Evolutionary conservation across 2,888 invertebrate genomes (phyloP).

Genomic region (Drosophila putrida): DNA sequence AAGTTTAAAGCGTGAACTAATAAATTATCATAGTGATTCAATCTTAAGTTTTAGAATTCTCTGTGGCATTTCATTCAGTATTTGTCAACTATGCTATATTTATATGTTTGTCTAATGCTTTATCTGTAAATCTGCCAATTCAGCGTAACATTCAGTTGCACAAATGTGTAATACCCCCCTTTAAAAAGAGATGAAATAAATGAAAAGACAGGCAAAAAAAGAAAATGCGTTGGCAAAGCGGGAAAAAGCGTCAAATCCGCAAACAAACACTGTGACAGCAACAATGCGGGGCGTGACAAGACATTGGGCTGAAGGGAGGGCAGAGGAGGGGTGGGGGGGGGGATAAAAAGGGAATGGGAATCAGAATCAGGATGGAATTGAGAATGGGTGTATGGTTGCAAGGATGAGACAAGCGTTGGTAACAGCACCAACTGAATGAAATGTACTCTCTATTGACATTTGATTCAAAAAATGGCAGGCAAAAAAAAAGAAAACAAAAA

Average conservation of each 20-base stretch:
- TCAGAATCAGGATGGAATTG: neutral
- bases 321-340: neutral
- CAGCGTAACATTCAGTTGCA: conserved; percentile 25
- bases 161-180: conserved; percentile 42
- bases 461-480: conserved; percentile 59
- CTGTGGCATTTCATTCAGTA: neutral
- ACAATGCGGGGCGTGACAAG: conserved; percentile 64
- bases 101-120: conserved; percentile 15
- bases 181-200: conserved; percentile 4
- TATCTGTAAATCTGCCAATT: conserved; percentile 26
- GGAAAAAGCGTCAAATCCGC: conserved; percentile 80
- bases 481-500: neutral
- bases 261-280: conserved; percentile 79
- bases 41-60: no score
- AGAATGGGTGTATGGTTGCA: conserved; percentile 11
- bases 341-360: neutral
- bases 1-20: no score
- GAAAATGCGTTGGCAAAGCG: conserved; percentile 64
- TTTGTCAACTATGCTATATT: neutral
- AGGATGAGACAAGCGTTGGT: conserved; percentile 30
- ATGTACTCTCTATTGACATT: conserved; percentile 81
- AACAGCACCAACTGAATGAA: conserved; percentile 72
- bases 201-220: conserved; percentile 17
- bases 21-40: no score
- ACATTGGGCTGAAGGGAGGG: conserved; percentile 4